Conservation (phyloP, 1,140 invertebrate genomes). For the Lordiphosa mommai region DNA sequence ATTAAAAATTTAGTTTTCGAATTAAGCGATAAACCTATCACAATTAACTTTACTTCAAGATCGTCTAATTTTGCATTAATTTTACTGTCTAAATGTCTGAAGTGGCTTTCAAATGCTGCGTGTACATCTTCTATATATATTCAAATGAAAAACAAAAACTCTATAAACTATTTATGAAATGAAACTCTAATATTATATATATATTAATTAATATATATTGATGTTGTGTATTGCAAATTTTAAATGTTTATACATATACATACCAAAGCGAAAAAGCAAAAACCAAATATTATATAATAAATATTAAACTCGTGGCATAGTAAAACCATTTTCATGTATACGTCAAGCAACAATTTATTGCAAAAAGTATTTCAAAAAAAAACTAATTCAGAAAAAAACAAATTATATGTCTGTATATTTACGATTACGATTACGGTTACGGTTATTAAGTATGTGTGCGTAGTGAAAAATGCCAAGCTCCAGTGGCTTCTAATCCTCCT, state of each 20-base stretch:
- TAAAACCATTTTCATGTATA: constrained; percentile 65
- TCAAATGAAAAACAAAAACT: constrained; percentile 30
- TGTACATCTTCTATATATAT: constrained; percentile 11
- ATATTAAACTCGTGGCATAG: constrained; percentile 49
- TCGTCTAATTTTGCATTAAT: too few relatives aligned
- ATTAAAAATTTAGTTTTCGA: too few relatives aligned
- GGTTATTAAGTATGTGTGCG: constrained; percentile 52
- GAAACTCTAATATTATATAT: constrained; percentile 47
- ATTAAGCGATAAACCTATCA: too few relatives aligned
- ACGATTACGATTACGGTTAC: constrained; percentile 28
- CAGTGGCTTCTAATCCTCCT: constrained; percentile 21
- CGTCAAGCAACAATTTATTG: constrained; percentile 63
- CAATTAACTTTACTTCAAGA: too few relatives aligned
- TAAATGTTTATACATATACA: constrained; percentile 70
- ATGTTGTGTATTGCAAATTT: constrained; percentile 76
- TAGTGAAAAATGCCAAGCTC: constrained; percentile 44
- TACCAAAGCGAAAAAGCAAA: constrained; percentile 34
- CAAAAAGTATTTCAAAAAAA: constrained; percentile 34
- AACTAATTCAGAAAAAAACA: constrained; percentile 23
- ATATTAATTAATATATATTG: constrained; percentile 72
- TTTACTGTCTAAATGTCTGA: too few relatives aligned
- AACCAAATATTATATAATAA: constrained; percentile 26
- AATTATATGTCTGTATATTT: constrained; percentile 34
- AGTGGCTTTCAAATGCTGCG: too few relatives aligned
- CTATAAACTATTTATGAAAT: constrained; percentile 54